phyloP scores from a whole-genome alignment of 2,113 vertebrate species.

The Mormyrus iriodes region DNA sequence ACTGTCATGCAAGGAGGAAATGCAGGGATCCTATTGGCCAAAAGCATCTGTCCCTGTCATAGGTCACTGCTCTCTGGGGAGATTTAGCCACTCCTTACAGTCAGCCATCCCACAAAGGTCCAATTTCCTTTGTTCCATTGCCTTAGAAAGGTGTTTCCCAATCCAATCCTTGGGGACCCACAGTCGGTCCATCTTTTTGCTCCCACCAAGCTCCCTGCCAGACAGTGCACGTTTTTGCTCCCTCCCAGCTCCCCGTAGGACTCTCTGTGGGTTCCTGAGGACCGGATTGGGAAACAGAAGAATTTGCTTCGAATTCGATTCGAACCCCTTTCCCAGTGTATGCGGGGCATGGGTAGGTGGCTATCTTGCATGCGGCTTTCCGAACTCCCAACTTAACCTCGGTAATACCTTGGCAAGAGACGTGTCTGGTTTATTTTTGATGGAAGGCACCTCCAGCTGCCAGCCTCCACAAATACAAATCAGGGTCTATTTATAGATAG shows the following conservation, averaged over 20 bases:
- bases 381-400: background rate
- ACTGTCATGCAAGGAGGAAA: conserved; percentile 66
- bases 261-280: too few species aligned
- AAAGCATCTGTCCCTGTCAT: conserved; percentile 67
- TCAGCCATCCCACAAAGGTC: conserved; percentile 57
- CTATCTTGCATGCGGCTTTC: background rate
- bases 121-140: conserved; percentile 41
- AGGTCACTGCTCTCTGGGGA: conserved; percentile 59
- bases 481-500: conserved; percentile 7
- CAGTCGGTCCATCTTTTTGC: background rate
- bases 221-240: too few species aligned
- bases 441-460: background rate
- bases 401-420: background rate
- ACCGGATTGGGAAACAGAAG: background rate
- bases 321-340: background rate
- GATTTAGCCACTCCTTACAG: conserved; percentile 43
- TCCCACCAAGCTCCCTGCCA: background rate
- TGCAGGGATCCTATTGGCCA: conserved; percentile 62
- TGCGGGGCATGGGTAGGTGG: background rate
- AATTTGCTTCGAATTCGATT: too few species aligned
- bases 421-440: conserved; percentile 15
- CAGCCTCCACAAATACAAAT: background rate
- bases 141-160: conserved; percentile 18
- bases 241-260: background rate
- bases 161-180: background rate